Percentiles rank a stretch among this genome's conserved stretches.
These are phyloP conservation scores for Elymnias hypermnestra DNA, from an alignment of 1,140 invertebrate species.

Conservation along the genomic window DNA sequence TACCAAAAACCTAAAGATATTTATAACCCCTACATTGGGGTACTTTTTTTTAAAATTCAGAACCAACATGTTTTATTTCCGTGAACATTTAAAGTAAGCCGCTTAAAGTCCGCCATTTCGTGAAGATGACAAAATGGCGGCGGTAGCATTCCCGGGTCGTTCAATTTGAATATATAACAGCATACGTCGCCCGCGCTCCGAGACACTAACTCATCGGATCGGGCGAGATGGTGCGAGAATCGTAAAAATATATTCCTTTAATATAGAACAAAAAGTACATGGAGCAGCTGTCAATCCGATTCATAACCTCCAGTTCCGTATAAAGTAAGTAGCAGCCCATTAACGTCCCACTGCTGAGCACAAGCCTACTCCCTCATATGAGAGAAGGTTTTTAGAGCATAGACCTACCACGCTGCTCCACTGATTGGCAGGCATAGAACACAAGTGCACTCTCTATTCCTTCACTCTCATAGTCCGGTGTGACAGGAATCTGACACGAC, in stretches of 20 bases:
- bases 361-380: too few relatives aligned
- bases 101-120: slow-evolving; percentile 60
- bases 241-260: slow-evolving; percentile 68
- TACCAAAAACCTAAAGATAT: too few relatives aligned
- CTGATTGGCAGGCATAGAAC: too few relatives aligned
- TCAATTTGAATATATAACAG: slow-evolving; percentile 75
- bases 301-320: not conserved
- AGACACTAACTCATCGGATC: slow-evolving; percentile 72
- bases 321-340: too few relatives aligned
- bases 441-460: too few relatives aligned
- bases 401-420: too few relatives aligned
- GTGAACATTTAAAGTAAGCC: slow-evolving; percentile 57
- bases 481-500: too few relatives aligned
- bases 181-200: slow-evolving; percentile 66
- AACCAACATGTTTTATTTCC: slow-evolving; percentile 17
- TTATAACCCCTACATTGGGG: too few relatives aligned
- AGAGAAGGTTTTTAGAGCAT: too few relatives aligned
- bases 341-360: too few relatives aligned
- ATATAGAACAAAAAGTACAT: slow-evolving; percentile 40
- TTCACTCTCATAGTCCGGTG: too few relatives aligned
- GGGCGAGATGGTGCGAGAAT: slow-evolving; percentile 64
- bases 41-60: too few relatives aligned
- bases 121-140: slow-evolving; percentile 68
- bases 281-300: not conserved
- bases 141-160: slow-evolving; percentile 46